Conservation (phyloP, 64 coral and sea anemone genomes). For the Dendrophyllia cribrosa region DNA sequence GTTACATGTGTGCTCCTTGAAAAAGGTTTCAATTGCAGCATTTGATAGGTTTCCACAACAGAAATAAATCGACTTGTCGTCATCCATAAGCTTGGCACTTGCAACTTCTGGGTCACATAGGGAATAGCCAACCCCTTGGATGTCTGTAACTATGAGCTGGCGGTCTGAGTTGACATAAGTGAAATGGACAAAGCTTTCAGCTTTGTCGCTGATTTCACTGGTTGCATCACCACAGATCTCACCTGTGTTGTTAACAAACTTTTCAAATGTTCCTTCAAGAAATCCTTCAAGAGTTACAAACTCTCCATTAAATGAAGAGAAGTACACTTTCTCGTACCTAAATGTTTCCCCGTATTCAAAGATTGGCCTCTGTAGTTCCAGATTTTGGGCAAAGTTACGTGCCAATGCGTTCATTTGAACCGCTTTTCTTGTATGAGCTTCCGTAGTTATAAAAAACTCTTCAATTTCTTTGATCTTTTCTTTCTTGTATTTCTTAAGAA, state of each 20-base stretch:
- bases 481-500: slow-evolving; percentile 60
- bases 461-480: slow-evolving; percentile 21
- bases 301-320: slow-evolving; percentile 4
- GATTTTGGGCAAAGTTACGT: slow-evolving; percentile 32
- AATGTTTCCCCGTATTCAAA: slow-evolving; percentile 46
- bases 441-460: slow-evolving; percentile 21
- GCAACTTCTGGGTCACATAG: slow-evolving; percentile 77
- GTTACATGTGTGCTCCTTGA: slow-evolving; percentile 48
- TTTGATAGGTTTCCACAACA: slow-evolving; percentile 64
- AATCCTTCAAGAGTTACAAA: slow-evolving; percentile 48
- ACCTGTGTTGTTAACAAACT: slow-evolving; percentile 66
- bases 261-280: slow-evolving; percentile 31
- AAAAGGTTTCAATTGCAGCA: slow-evolving; percentile 50
- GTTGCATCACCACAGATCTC: slow-evolving; percentile 7
- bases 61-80: slow-evolving; percentile 59
- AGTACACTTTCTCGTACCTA: slow-evolving; percentile 26
- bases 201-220: slow-evolving; percentile 51
- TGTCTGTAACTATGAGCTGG: slow-evolving; percentile 69
- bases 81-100: slow-evolving; percentile 31
- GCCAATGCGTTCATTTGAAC: slow-evolving; percentile 56
- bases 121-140: slow-evolving; percentile 49
- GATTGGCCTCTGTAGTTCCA: slow-evolving; percentile 42
- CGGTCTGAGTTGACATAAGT: slow-evolving; percentile 35
- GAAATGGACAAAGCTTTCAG: slow-evolving; percentile 74
- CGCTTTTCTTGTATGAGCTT: slow-evolving; percentile 64